A percentile compares a stretch with the other conserved stretches of the same genome.
phyloP scores from a whole-genome alignment of 2,113 vertebrate genomes.

The Chauna torquata region DNA sequence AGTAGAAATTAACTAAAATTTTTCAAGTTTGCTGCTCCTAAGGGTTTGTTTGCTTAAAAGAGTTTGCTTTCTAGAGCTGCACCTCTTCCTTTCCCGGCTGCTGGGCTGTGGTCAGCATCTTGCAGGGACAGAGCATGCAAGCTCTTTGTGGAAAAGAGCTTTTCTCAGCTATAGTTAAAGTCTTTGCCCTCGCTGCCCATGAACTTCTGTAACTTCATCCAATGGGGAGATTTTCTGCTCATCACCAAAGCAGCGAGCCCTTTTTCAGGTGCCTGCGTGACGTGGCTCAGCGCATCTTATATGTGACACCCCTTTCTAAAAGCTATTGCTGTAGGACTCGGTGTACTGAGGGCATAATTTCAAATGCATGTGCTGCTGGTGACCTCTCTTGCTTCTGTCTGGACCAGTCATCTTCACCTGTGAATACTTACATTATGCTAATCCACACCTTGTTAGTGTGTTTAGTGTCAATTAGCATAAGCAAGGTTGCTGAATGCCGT shows the following conservation, averaged over 20 bases:
- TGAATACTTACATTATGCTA: constrained; percentile 20
- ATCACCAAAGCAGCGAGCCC: background rate
- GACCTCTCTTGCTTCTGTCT: background rate
- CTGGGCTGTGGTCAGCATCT: background rate
- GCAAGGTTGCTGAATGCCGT: background rate
- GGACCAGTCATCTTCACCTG: background rate
- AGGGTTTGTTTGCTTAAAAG: background rate
- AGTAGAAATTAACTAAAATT: background rate
- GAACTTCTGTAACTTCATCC: background rate
- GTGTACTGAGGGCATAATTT: background rate
- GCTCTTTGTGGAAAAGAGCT: background rate
- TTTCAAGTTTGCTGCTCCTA: background rate
- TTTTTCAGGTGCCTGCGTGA: background rate
- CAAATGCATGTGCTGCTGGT: background rate
- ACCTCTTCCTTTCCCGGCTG: background rate
- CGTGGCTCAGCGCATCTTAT: background rate
- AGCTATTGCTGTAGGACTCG: background rate
- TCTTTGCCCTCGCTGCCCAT: background rate
- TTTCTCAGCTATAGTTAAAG: background rate
- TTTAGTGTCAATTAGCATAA: constrained; percentile 39
- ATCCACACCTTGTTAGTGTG: constrained; percentile 14
- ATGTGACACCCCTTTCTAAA: background rate
- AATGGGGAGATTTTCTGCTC: background rate
- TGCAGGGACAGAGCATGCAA: background rate
- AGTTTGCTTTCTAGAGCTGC: background rate